phyloP scores from a whole-genome alignment of 2,113 vertebrate species.

The Pelusios castaneus region DNA sequence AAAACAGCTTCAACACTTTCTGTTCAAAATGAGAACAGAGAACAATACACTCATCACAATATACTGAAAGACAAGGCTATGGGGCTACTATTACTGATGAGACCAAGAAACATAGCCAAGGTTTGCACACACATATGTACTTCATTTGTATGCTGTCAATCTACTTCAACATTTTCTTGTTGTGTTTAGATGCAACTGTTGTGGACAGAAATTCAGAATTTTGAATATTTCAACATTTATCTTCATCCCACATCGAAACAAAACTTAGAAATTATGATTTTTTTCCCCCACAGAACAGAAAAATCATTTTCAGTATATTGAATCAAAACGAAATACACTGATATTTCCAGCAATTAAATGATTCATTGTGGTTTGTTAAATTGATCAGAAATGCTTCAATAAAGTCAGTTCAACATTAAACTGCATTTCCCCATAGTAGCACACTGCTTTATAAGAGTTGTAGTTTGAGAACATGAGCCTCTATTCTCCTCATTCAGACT shows the following conservation, averaged over 20 bases:
- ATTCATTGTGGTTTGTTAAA: too few relatives aligned
- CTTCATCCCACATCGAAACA: neutral
- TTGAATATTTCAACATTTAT: neutral
- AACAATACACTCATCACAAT: neutral
- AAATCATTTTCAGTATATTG: neutral
- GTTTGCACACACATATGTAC: neutral
- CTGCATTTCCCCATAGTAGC: too few relatives aligned
- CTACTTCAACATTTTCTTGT: neutral
- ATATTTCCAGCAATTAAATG: too few relatives aligned
- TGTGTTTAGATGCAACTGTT: neutral
- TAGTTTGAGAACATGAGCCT: too few relatives aligned
- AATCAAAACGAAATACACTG: too few relatives aligned
- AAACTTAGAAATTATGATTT: neutral
- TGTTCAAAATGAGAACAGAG: neutral
- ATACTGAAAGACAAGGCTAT: neutral
- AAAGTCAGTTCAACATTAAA: too few relatives aligned
- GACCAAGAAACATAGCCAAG: neutral
- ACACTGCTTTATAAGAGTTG: too few relatives aligned
- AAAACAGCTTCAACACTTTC: neutral
- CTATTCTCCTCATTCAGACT: too few relatives aligned
- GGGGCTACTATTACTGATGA: neutral
- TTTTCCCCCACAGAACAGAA: neutral
- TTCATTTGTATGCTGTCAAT: neutral
- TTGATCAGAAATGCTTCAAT: too few relatives aligned
- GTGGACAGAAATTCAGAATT: accelerated